These are phyloP conservation scores for Agrilus planipennis DNA, from an alignment of 1,140 invertebrate species.

Conservation along the genomic window DNA sequence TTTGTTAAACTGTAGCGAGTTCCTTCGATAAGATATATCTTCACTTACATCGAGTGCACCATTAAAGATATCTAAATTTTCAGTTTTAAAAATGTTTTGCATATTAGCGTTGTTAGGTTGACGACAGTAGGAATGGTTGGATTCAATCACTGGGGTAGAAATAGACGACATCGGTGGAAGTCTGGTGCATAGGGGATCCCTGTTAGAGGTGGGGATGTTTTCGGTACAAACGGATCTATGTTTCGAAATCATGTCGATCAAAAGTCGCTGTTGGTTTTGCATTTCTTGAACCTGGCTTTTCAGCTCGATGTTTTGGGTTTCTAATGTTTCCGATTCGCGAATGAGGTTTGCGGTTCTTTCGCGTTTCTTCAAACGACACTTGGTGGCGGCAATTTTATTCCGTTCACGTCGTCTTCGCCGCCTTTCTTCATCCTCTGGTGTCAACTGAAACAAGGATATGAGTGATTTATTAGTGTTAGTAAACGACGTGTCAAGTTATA, in stretches of 20 bases:
- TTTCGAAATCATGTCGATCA: slow-evolving; percentile 61
- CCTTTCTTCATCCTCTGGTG: slow-evolving; percentile 82
- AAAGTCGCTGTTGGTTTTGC: slow-evolving; percentile 55
- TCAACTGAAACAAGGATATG: slow-evolving; percentile 49
- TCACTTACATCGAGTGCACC: slow-evolving; percentile 11
- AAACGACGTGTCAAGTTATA: no score
- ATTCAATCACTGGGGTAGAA: slow-evolving; percentile 23
- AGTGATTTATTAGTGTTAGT: no score
- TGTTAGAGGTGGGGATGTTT: slow-evolving; percentile 33
- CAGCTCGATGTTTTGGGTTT: slow-evolving; percentile 75
- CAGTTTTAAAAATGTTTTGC: slow-evolving; percentile 15
- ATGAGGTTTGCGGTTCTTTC: slow-evolving; percentile 78
- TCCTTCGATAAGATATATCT: slow-evolving; percentile 15
- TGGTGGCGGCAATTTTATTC: slow-evolving; percentile 92
- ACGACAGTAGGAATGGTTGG: slow-evolving; percentile 27
- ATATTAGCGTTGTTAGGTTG: slow-evolving; percentile 19
- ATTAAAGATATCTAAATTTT: slow-evolving; percentile 16
- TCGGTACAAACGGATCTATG: slow-evolving; percentile 60
- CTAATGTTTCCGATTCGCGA: slow-evolving; percentile 72
- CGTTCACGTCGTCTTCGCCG: slow-evolving; percentile 70
- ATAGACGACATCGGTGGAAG: slow-evolving; percentile 21
- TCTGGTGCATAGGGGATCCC: slow-evolving; percentile 19
- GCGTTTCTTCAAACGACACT: slow-evolving; percentile 88
- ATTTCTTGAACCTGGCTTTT: slow-evolving; percentile 67
- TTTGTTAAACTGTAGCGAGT: slow-evolving; percentile 17